Evolutionary conservation across 2,888 invertebrate species (phyloP).

Genomic region (Merodon equestris): DNA sequence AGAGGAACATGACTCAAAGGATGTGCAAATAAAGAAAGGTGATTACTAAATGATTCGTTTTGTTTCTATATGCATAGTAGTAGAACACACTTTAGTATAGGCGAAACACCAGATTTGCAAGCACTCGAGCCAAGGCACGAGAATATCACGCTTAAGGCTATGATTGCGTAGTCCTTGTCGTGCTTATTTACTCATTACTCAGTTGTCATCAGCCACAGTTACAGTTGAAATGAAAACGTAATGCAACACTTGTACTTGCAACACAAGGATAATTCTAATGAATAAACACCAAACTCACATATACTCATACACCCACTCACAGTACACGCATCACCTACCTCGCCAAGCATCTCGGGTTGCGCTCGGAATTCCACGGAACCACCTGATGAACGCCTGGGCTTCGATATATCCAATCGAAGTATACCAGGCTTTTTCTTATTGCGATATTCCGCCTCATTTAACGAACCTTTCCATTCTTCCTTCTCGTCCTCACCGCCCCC

Average conservation of each 20-base stretch:
- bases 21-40: no score
- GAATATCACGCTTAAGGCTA: no score
- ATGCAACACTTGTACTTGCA: slow-evolving; percentile 38
- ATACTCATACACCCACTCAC: slow-evolving; percentile 30
- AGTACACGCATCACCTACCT: slow-evolving; percentile 71
- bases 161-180: background rate
- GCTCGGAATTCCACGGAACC: slow-evolving; percentile 79
- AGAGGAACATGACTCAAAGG: no score
- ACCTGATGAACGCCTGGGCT: slow-evolving; percentile 80
- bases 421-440: slow-evolving; percentile 77
- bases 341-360: slow-evolving; percentile 73
- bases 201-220: slow-evolving; percentile 16
- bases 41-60: no score
- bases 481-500: slow-evolving; percentile 9
- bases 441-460: slow-evolving; percentile 39
- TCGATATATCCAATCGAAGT: slow-evolving; percentile 79
- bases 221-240: slow-evolving; percentile 35
- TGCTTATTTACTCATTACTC: slow-evolving; percentile 8
- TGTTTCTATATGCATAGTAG: no score
- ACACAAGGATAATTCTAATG: background rate
- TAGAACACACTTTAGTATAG: no score
- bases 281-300: background rate
- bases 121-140: no score
- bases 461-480: slow-evolving; percentile 27
- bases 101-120: no score